Evolutionary conservation across 2,797 vertebrate genomes (phyloP).

Genomic region (Sparidentex hasta): DNA sequence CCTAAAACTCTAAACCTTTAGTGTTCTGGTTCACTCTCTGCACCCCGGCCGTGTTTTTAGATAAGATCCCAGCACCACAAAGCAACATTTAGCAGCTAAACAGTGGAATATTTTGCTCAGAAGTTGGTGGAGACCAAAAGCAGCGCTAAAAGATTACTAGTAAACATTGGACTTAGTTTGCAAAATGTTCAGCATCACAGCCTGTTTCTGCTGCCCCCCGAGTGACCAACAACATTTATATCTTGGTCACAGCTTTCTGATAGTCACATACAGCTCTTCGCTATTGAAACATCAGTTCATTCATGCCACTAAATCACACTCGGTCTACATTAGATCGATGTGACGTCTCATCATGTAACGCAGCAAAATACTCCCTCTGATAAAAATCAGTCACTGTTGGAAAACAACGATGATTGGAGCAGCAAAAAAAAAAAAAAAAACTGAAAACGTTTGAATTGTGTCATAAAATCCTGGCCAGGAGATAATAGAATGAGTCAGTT

Average conservation of each 20-base stretch:
- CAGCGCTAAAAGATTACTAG: background rate
- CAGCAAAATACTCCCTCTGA: background rate
- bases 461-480: background rate
- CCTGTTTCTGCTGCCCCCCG: background rate
- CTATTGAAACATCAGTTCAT: too few relatives aligned
- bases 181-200: background rate
- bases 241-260: background rate
- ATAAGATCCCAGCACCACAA: background rate
- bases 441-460: too few relatives aligned
- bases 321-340: background rate
- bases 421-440: background rate
- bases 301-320: background rate
- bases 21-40: background rate
- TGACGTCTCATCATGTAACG: conserved; percentile 1
- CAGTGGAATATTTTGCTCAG: background rate
- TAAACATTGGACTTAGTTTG: background rate
- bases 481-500: background rate
- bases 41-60: background rate
- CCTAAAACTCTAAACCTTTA: background rate
- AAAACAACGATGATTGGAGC: background rate
- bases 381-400: background rate
- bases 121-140: too few relatives aligned
- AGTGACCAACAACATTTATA: background rate
- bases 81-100: background rate
- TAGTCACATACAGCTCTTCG: background rate